A percentile compares a stretch with the other conserved stretches of the same genome.
Evolutionary conservation across 2,113 vertebrate species (phyloP).

Genomic region (Oreotrochilus melanogaster): DNA sequence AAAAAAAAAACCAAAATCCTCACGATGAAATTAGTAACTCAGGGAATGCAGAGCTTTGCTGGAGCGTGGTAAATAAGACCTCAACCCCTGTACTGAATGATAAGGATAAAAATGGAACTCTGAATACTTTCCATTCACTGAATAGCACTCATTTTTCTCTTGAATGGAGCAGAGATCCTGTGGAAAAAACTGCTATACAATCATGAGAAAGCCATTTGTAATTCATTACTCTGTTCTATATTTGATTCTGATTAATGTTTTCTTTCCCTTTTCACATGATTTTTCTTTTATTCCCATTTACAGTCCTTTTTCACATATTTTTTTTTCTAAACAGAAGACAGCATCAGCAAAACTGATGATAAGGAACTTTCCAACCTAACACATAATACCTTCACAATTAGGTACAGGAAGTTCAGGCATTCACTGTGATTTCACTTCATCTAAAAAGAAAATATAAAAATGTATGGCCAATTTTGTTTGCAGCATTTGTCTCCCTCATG

Average conservation of each 20-base stretch:
- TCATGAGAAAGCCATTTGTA: constrained; percentile 65
- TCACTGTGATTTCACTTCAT: constrained; percentile 25
- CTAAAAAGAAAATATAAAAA: neutral
- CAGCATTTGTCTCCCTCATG: neutral
- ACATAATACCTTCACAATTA: constrained; percentile 14
- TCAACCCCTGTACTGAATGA: constrained; percentile 38
- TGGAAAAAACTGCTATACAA: constrained; percentile 56
- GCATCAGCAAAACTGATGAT: constrained; percentile 44
- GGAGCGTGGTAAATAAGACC: constrained; percentile 46
- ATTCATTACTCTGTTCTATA: constrained; percentile 67
- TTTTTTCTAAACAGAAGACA: constrained; percentile 62
- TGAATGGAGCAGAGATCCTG: constrained; percentile 68
- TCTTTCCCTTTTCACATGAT: constrained; percentile 48
- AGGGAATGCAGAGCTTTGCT: constrained; percentile 21
- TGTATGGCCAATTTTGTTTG: no score
- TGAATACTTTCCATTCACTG: constrained; percentile 62
- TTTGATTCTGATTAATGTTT: constrained; percentile 72
- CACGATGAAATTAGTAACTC: constrained; percentile 3
- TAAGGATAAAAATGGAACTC: constrained; percentile 64
- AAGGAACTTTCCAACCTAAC: constrained; percentile 49
- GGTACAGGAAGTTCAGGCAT: constrained; percentile 11
- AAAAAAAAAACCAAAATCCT: neutral
- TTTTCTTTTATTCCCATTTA: constrained; percentile 67
- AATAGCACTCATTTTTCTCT: constrained; percentile 65
- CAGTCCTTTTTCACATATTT: constrained; percentile 16